A percentile compares a stretch with the other conserved stretches of the same genome.
Conservation (phyloP, 2,888 invertebrate species). For the Oscheius sp. region DNA sequence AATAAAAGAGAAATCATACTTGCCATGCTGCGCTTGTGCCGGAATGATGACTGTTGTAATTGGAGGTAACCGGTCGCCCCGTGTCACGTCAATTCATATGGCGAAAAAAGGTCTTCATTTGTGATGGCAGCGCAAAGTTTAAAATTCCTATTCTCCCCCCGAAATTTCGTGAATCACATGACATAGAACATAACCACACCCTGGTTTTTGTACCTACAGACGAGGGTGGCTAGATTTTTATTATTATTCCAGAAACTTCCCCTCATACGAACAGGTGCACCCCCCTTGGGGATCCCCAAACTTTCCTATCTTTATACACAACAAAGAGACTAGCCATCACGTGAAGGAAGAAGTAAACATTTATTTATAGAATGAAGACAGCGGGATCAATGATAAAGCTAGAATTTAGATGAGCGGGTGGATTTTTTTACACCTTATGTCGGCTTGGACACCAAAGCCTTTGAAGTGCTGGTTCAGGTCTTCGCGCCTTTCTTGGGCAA, state of each 20-base stretch:
- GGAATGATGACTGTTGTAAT: slow-evolving; percentile 23
- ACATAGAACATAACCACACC: slow-evolving; percentile 4
- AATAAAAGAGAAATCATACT: slow-evolving; percentile 15
- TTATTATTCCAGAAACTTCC: background rate
- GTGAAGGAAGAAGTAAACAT: slow-evolving; percentile 10
- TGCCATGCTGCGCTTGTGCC: slow-evolving; percentile 24
- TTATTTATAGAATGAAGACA: slow-evolving; percentile 10
- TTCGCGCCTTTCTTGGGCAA: slow-evolving; percentile 46
- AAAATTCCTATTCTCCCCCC: background rate
- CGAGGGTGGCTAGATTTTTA: background rate
- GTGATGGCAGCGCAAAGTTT: background rate
- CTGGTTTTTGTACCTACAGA: background rate
- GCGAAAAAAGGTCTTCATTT: slow-evolving; percentile 18
- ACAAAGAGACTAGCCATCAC: slow-evolving; percentile 11
- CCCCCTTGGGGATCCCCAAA: background rate
- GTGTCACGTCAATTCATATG: slow-evolving; percentile 19
- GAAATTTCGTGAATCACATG: background rate
- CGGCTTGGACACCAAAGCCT: slow-evolving; percentile 48
- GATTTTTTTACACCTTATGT: slow-evolving; percentile 41
- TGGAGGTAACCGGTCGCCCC: slow-evolving; percentile 36
- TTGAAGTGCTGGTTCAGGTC: slow-evolving; percentile 47
- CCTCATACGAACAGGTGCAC: background rate
- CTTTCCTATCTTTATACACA: background rate
- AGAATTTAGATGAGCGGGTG: slow-evolving; percentile 37
- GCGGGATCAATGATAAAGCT: slow-evolving; percentile 1